Base-by-base conservation (phyloP, 2,113 vertebrate genomes). In the Andinoacara biseriatus region DNA sequence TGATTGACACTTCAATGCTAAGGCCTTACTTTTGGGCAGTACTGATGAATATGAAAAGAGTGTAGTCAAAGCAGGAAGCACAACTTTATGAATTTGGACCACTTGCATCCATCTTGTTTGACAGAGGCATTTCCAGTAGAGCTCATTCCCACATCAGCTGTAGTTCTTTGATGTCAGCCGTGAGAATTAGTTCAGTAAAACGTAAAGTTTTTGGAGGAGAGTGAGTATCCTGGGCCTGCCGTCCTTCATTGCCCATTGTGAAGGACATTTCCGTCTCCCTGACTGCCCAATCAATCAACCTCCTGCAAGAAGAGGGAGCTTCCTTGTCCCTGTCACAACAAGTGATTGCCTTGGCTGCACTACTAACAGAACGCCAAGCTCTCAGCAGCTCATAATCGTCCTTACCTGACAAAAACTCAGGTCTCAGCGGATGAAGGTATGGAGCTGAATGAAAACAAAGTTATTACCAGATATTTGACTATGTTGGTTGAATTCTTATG, bases 221-320 rank as follows among this genome's bases (percentile, higher is more conserved):
- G 69, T 17, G 78, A 76, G 85, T 35, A 90, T 83, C 77, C 54
- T 11, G 38, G 29, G 75, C 61, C 26, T 10, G 43, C 43, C 80
- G 93, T 92, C 93, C 91, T 94, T 92, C 60, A 52, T 85, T 88
- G 86, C 83, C 78, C 63, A 72, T 86, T 83, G 88, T 93, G 91
- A 95, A 95, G 93, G 94, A 91, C 94, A 78, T 85, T 89, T 86
- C 78, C 85, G 63, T 89, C 76, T 85, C 90, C 80, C 82, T 91
- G 92, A 94, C 92, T 91, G 87, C 77, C 88, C 92, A 92, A 94
- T 95, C 95, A 95, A 95, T 95, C 94, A 94, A 90, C 87, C 84
- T 87, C 90, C 87, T 90, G 89, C 80, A 82, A 86, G 87, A 86
- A 90, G 89, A 89, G 90, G 83, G 82, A 82, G 88, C 90, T 86